These are phyloP conservation scores for Uropsilus gracilis DNA, from an alignment of 2,113 vertebrate genomes.

Conservation along the genomic window DNA sequence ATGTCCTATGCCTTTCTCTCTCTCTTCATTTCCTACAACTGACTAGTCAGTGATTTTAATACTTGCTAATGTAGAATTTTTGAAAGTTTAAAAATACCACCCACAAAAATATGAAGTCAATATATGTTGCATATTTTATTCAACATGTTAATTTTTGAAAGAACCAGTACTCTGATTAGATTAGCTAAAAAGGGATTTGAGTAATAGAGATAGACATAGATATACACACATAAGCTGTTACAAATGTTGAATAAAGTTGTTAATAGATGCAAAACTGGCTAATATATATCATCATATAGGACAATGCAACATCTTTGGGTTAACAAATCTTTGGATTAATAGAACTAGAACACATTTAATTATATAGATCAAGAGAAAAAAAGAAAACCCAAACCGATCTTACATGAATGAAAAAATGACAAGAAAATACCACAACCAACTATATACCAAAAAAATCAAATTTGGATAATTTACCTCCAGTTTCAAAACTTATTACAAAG, in stretches of 20 bases:
- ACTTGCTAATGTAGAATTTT: neutral
- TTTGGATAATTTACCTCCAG: neutral
- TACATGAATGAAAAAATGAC: neutral
- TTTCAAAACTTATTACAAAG: conserved; percentile 5
- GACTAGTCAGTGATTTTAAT: neutral
- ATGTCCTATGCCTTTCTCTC: neutral
- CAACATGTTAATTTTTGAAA: neutral
- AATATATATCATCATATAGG: neutral
- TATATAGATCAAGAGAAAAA: neutral
- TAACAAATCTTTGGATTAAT: neutral
- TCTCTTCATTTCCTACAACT: neutral
- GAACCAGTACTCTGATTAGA: neutral
- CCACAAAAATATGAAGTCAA: neutral
- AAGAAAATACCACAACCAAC: neutral
- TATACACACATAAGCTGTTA: neutral
- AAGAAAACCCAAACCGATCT: neutral
- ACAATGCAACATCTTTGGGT: neutral
- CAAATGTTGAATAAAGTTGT: neutral
- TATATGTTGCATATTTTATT: neutral
- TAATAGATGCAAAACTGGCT: neutral
- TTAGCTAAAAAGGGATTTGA: neutral
- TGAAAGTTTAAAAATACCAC: neutral
- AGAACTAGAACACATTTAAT: neutral
- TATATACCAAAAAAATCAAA: neutral
- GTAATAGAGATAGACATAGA: neutral